Base-by-base conservation (phyloP, 1,140 invertebrate genomes). In the Archivesica marissinica region DNA sequence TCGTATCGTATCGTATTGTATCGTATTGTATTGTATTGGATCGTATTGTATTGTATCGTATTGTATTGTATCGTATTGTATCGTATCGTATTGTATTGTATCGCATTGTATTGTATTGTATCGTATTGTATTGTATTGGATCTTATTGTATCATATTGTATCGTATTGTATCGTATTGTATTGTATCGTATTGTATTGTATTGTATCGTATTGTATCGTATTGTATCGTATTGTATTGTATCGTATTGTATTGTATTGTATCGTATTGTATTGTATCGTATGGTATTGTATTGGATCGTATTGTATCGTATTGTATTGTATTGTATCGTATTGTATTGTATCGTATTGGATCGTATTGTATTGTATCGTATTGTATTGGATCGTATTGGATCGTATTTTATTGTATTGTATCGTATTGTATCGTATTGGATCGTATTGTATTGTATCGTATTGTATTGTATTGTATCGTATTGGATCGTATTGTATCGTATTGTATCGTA, bases 11-110 rank as follows among this genome's bases (percentile, higher is more conserved):
- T 47, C 30, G 38, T 30, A 74, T 38, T 68, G 70, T 30, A n/a
- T 74, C 50, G 70, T 33, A 33, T 68, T 68, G 35, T 68, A 68
- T 68, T 33, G n/a, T n/a, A n/a, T n/a, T n/a, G n/a, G n/a, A n/a
- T n/a, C n/a, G n/a, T n/a, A n/a, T n/a, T n/a, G n/a, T 61, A 23
- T 61, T 61, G 23, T 61, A 61, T 61, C 25, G 56, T 61, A 61
- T 23, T 23, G 56, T 61, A 61, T 61, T 61, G 56, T 61, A 23
- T 61, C 25, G 23, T 28, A 61, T 61, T 28, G 56, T 28, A 61
- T 23, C 56, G 56, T 28, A 61, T 61, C 23, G 56, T 28, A 23
- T 61, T 28, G 56, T 28, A 61, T 61, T 28, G 56, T 28, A 61
- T 61, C 56, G 44, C 20, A 28, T 61, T 28, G 56, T 28, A 23